Percentiles rank a stretch among this genome's conserved stretches.
Conservation (phyloP, 2,888 invertebrate genomes). For the Aplocera efformata region DNA sequence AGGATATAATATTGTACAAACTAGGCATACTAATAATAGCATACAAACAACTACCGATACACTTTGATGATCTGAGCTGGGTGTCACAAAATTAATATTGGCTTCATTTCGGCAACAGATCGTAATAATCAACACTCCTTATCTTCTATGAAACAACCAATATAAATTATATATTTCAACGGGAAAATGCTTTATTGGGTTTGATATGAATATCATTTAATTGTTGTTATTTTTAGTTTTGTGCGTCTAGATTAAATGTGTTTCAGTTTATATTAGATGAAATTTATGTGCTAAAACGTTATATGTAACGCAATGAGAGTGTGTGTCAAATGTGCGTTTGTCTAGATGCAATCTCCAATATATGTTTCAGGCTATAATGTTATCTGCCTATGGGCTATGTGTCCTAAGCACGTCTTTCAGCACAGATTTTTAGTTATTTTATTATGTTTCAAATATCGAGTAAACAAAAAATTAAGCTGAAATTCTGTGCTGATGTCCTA, state of each 20-base stretch:
- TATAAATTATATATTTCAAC: constrained; percentile 52
- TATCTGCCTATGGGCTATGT: constrained; percentile 59
- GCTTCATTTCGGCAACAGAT: constrained; percentile 80
- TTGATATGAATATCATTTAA: constrained; percentile 58
- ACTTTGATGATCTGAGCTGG: constrained; percentile 76
- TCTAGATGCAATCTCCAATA: constrained; percentile 65
- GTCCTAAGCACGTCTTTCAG: constrained; percentile 61
- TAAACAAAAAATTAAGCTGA: constrained; percentile 35
- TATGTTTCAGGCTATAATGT: constrained; percentile 57
- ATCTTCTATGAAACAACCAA: constrained; percentile 43
- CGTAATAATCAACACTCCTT: constrained; percentile 63
- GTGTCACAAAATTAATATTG: constrained; percentile 68
- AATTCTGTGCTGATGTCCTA: constrained; percentile 57
- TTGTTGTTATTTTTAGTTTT: constrained; percentile 46
- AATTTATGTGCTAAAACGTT: constrained; percentile 76
- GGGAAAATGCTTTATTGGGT: constrained; percentile 66
- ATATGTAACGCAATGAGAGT: constrained; percentile 77
- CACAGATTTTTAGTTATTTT: constrained; percentile 50
- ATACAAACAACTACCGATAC: constrained; percentile 29
- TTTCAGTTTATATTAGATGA: constrained; percentile 65
- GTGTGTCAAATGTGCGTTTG: constrained; percentile 70
- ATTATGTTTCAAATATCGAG: neutral
- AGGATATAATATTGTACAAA: constrained; percentile 10
- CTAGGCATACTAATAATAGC: constrained; percentile 21
- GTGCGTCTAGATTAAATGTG: constrained; percentile 60